phyloP scores from a whole-genome alignment of 2,888 invertebrate genomes.

The Apoda limacodes region DNA sequence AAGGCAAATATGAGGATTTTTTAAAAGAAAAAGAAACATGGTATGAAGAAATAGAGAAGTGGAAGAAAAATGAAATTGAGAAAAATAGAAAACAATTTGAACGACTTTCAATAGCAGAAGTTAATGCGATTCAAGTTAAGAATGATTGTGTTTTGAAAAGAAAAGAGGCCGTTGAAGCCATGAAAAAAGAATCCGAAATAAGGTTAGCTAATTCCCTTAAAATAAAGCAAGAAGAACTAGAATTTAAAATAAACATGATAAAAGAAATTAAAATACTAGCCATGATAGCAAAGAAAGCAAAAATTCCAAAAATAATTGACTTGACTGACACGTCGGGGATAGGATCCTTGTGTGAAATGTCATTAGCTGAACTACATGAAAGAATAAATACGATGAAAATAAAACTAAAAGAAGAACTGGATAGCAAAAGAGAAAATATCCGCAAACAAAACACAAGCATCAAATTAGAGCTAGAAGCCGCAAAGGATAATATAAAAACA shows the following conservation, averaged over 20 bases:
- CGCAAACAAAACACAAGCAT: constrained; percentile 47
- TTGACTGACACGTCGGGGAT: constrained; percentile 69
- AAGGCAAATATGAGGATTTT: constrained; percentile 59
- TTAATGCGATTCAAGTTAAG: constrained; percentile 40
- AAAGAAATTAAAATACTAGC: constrained; percentile 63
- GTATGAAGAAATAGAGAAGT: constrained; percentile 59
- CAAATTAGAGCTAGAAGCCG: constrained; percentile 54
- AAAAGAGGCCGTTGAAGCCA: constrained; percentile 36
- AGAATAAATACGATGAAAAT: constrained; percentile 59
- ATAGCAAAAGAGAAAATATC: constrained; percentile 55
- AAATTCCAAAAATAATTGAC: constrained; percentile 65
- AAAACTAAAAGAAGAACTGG: constrained; percentile 61
- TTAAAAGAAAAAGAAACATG: constrained; percentile 58
- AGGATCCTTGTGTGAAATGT: constrained; percentile 74
- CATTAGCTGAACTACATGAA: constrained; percentile 72
- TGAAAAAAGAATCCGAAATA: constrained; percentile 41
- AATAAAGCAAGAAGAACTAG: constrained; percentile 58
- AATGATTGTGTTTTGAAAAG: constrained; percentile 32
- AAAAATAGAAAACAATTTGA: constrained; percentile 59
- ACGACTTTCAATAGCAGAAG: constrained; percentile 40
- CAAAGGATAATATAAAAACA: constrained; percentile 49
- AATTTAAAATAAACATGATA: constrained; percentile 55
- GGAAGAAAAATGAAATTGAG: constrained; percentile 56
- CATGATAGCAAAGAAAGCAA: constrained; percentile 60
- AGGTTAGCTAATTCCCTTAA: constrained; percentile 44